Percentiles rank a stretch among this genome's conserved stretches.
phyloP scores from a whole-genome alignment of 2,888 invertebrate species.

The Leistus spinibarbis region DNA sequence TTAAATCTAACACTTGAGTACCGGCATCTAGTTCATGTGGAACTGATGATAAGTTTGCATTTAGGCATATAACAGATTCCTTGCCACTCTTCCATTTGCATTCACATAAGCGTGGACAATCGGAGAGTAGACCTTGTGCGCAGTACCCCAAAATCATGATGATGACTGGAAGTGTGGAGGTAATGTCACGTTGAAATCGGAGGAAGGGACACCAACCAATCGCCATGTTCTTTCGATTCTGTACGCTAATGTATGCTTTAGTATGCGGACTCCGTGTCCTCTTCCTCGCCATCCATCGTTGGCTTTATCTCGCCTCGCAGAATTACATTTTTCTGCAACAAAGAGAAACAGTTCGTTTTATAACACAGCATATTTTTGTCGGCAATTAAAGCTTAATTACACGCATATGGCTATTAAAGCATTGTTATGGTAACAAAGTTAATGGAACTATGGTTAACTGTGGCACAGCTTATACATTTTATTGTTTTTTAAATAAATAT shows the following conservation, averaged over 20 bases:
- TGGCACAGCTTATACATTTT: too few species aligned
- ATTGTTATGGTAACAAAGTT: neutral
- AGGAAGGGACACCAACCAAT: neutral
- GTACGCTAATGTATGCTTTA: constrained; percentile 3
- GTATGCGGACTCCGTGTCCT: constrained; percentile 25
- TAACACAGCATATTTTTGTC: neutral
- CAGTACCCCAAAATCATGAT: constrained; percentile 51
- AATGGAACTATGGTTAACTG: too few species aligned
- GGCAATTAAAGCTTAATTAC: neutral
- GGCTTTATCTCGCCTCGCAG: neutral
- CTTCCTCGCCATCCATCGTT: constrained; percentile 28
- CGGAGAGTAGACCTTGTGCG: constrained; percentile 61
- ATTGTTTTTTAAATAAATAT: too few species aligned
- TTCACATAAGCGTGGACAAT: constrained; percentile 78
- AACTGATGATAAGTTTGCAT: constrained; percentile 74
- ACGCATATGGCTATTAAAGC: neutral
- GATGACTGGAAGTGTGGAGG: constrained; percentile 36
- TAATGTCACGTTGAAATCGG: constrained; percentile 4
- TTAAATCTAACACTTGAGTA: constrained; percentile 80
- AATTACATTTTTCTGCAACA: constrained; percentile 10
- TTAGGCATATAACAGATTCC: constrained; percentile 80
- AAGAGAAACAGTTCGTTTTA: neutral
- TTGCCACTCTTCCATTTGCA: constrained; percentile 91
- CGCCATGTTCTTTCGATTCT: constrained; percentile 1
- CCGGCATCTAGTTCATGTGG: constrained; percentile 77